Evolutionary conservation across 2,113 vertebrate genomes (phyloP), one percentile per base, ranked within the genome.

Genomic region (Ophthalmolycus amberensis): DNA sequence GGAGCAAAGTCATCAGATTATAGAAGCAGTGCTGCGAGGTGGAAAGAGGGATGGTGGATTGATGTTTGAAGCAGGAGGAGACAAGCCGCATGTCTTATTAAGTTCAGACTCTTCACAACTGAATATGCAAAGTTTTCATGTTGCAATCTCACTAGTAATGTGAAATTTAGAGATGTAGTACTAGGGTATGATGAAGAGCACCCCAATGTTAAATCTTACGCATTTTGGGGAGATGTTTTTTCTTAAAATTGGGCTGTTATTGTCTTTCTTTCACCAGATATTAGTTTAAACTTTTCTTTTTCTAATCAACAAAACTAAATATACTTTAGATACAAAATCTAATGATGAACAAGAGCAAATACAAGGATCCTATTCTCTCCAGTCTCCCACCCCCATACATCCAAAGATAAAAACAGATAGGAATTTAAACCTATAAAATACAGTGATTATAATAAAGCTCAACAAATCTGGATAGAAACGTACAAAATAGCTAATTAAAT

Each of bases 1-100:
- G 48, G 38, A 80, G 64, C 40, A 60, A 66, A 75, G 12, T 32
- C 50, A 66, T 66, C 66, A 44, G 22, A 74, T 84, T 69, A 79
- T 4, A 38, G 37, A 37, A 12, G 2, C 54, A 15, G 18, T 1
- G 25, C 40, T 50, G 18, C 20, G 44, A 69, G 60, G 18, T 38
- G 56, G 22, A 63, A 68, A 38, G 72, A 27, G 14, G 1, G 37
- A 63, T 68, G 64, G 68, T 9, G 40, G 32, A 37, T 40, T 6
- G 18, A 15, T 20, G n/a, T 62, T 7, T 60, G 3, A 29, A 6
- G 54, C 20, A 14, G 20, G 12, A n/a, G 5, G 25, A 64, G 9
- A 4, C 18, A 9, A 6, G 54, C 42, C 20, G 42, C 27, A 59
- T 34, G 16, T 6, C 20, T 7, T 27, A 9, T 37, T 63, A 29